These are phyloP conservation scores for Exaiptasia diaphana DNA, from an alignment of 64 coral and sea anemone species.

Conservation along the genomic window DNA sequence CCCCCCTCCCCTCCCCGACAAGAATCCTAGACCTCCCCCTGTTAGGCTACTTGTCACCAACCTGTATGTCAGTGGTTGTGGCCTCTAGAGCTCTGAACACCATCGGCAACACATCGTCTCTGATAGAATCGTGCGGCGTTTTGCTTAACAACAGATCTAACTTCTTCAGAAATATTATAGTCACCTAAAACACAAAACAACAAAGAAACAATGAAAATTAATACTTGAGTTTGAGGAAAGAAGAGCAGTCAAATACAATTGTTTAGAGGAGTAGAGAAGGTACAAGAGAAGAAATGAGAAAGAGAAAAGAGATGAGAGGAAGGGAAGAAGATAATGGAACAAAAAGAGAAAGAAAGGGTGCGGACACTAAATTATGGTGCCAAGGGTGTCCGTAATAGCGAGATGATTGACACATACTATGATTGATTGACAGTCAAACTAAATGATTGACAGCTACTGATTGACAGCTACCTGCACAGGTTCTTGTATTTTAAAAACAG, in stretches of 20 bases:
- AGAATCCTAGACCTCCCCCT: no score
- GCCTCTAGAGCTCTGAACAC: conserved; percentile 88
- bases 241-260: background rate
- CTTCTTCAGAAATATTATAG: conserved; percentile 92
- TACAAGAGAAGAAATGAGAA: background rate
- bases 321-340: background rate
- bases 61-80: conserved; percentile 82
- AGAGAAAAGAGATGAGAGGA: background rate
- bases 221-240: background rate
- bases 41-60: background rate
- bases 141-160: conserved; percentile 85
- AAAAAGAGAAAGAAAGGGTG: background rate
- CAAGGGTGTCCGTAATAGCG: no score
- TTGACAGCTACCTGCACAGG: conserved; percentile 76
- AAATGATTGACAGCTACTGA: background rate
- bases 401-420: background rate
- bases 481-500: conserved; percentile 94
- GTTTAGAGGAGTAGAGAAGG: background rate
- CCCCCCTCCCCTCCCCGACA: no score
- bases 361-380: background rate
- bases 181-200: conserved; percentile 31
- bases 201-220: background rate
- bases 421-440: background rate
- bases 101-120: conserved; percentile 89
- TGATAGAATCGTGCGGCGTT: conserved; percentile 82